A percentile compares a stretch with the other conserved stretches of the same genome.
Evolutionary conservation across 2,888 invertebrate species (phyloP).

Genomic region (Craniophora ligustri): DNA sequence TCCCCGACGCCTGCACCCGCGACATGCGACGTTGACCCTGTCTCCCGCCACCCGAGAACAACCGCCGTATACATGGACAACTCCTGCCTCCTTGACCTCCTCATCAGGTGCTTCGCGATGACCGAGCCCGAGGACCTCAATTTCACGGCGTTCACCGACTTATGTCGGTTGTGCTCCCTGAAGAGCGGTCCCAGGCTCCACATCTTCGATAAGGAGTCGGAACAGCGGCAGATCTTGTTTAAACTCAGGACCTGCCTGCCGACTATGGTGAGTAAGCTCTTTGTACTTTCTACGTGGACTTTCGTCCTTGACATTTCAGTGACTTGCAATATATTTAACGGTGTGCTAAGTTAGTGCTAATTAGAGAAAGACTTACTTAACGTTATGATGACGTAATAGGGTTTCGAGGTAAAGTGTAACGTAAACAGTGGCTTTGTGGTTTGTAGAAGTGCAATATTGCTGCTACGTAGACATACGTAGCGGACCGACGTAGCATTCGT

Average conservation of each 20-base stretch:
- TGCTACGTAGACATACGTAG: slow-evolving; percentile 57
- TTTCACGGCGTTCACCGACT: slow-evolving; percentile 91
- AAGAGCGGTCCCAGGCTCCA: slow-evolving; percentile 91
- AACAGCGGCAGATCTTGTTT: slow-evolving; percentile 91
- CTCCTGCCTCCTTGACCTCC: slow-evolving; percentile 89
- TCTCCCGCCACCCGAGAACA: slow-evolving; percentile 82
- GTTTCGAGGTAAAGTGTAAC: slow-evolving; percentile 33
- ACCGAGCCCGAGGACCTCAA: slow-evolving; percentile 91
- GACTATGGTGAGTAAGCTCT: slow-evolving; percentile 89
- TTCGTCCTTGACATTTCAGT: slow-evolving; percentile 52
- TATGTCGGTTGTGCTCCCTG: slow-evolving; percentile 91
- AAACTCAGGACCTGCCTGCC: slow-evolving; percentile 91
- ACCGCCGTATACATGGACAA: slow-evolving; percentile 88
- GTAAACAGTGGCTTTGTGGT: slow-evolving; percentile 57
- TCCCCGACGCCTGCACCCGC: slow-evolving; percentile 81
- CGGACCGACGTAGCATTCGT: slow-evolving; percentile 72
- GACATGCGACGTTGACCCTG: slow-evolving; percentile 83
- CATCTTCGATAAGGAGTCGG: slow-evolving; percentile 92
- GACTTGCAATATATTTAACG: slow-evolving; percentile 23
- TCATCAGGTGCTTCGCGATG: slow-evolving; percentile 89
- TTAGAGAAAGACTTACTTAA: not conserved
- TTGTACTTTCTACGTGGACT: slow-evolving; percentile 35
- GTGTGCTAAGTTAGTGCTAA: slow-evolving; percentile 1
- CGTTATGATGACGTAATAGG: slow-evolving; percentile 10
- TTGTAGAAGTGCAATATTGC: slow-evolving; percentile 57